Base-by-base conservation (phyloP, 30 jellyfish, hydroid and myxozoan genomes). In the Mastigias papua region DNA sequence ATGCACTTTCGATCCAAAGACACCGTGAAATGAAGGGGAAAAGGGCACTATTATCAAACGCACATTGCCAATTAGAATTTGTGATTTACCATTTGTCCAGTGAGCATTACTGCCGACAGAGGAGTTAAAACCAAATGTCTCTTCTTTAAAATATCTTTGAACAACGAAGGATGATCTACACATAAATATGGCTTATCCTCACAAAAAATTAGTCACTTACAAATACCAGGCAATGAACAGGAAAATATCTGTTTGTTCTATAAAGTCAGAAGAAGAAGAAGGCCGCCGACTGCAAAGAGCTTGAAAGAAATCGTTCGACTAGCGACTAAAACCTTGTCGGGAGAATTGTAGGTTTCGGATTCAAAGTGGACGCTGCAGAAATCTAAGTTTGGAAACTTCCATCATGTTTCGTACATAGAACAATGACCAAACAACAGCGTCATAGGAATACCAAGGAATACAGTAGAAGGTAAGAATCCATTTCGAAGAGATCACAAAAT, bases 81-180 rank as follows among this genome's bases (percentile, higher is more conserved):
- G 25, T 5, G 27, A 11, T 8, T 22, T 17, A 3, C 69, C 42
- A 27, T n/a, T 63, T 25, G 74, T 42, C 1, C 74, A 63, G 46
- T 1, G 74, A 19, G 6, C 32, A 11, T 3, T 26, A 8, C 23
- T 63, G 37, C 74, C 74, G 74, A 63, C 48, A 63, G 37, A 63
- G 5, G 23, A 11, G 42, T 6, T 42, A 63, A 63, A 17, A 63
- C 19, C 42, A 22, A 35, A 27, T 27, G 42, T 19, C 34, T 63
- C 22, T 22, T n/a, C 1, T 8, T 1, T 1, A 20, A 26, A 63
- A 9, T 8, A 27, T 63, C 74, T 27, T 63, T 25, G 74, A 63
- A 63, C 34, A 63, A 63, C 74, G 23, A 63, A 63, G 42, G 74
- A 23, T 63, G 34, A 27, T 63, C 74, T 27, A 21, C 42, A 63